Evolutionary conservation across 2,888 invertebrate genomes (phyloP), one percentile per base, ranked within the genome.

Genomic region (Drosophila suboccidentalis): DNA sequence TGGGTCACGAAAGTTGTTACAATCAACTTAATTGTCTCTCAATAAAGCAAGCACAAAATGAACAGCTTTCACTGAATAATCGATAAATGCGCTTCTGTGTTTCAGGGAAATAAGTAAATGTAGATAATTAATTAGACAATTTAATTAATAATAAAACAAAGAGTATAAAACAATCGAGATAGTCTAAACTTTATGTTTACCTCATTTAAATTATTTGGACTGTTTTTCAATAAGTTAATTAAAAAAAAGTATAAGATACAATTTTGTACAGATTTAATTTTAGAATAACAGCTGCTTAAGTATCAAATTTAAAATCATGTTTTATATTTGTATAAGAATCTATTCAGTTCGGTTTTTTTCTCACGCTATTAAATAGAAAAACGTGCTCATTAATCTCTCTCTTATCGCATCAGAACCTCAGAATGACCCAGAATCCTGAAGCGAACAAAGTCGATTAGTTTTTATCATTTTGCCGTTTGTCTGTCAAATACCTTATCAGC

Each of bases 1-100:
- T 77, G 39, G 75, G 75, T 75, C 68, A 77, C 15, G 49, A 3
- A 17, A 39, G 15, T 39, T 54, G 41, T 46, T 39, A 44, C 36
- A 49, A 54, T 9, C 29, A 59, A 8, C 10, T 58, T 34, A 54
- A 44, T 58, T 44, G 29, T 3, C n/a, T 34, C 5, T 26, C 10
- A 46, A 39, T 38, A 38, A 49, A 4, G 34, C 10, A 39, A 3
- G 11, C 6, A 43, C 38, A 13, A 26, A 19, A 22, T 32, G 1
- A 17, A 11, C 13, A 15, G 22, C 15, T 58, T 58, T 58, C 39
- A 22, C 17, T 46, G 2, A 8, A 3, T n/a, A 38, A 17, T 36
- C 46, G 11, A 29, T 39, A 26, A 13, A 2, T 22, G 6, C 5
- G 34, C 17, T 32, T 34, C 9, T 34, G 15, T 50, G 13, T 19